Base-by-base conservation (phyloP, 2,797 vertebrate species). In the Hyperoplus immaculatus region DNA sequence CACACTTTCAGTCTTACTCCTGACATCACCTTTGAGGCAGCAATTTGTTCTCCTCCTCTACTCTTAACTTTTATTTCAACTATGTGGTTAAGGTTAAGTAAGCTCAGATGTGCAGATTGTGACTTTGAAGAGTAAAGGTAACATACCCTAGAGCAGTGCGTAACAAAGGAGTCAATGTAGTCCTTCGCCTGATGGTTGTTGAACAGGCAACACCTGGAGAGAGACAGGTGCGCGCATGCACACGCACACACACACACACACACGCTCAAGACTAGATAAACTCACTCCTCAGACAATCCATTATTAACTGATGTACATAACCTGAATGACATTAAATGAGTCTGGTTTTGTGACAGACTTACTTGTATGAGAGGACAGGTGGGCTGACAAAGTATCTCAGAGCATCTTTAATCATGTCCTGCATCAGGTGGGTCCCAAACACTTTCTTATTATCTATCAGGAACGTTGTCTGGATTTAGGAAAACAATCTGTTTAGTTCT, bases 171-270 rank as follows among this genome's bases (percentile, higher is more conserved):
- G 92, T 99, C 98, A 55, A 99, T 98, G 93, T 98, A 99, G 91
- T 99, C 98, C 93, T 99, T 99, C 38, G 98, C 98, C 87, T 99
- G 98, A 89, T 98, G 98, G 90, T 97, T 99, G 90, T 99, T 99
- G 83, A 98, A 99, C 54, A 99, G 93, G 91, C 97, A 99, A 91
- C 98, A 99, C 83, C 98, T 99, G 69, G 15, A 81, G 56, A 81
- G 13, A 63, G 2, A 78, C 15, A 60, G 1, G 5, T 18, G 61
- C 3, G 72, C 15, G 64, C 36, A 70, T 6, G 50, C 29, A 56
- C 60, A 64, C 29, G 47, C 60, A 64, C 2, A 54, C n/a, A 61
- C n/a, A 42, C 8, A 21, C 13, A 66, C 11, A 11, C 8, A 1
- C 8, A 54, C 21, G 18, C 1, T 21, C 9, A 11, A 18, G 21